Evolutionary conservation across 53 echinoderm and acorn worm genomes (phyloP).

Genomic region (Stichopus horrens): DNA sequence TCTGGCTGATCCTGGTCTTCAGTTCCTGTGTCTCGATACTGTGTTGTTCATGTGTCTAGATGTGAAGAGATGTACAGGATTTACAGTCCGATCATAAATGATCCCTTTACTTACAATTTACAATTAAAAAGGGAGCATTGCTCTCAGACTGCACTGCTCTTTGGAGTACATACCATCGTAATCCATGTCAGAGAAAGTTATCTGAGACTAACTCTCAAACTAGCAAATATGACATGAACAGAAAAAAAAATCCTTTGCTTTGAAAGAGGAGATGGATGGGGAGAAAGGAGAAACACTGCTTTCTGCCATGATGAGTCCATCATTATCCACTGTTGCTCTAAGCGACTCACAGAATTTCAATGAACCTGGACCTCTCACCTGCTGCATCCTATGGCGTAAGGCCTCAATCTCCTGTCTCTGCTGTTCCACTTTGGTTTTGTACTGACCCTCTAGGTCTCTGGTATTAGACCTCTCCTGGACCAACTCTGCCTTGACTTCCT

Average conservation of each 20-base stretch:
- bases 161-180: too few species aligned
- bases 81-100: too few species aligned
- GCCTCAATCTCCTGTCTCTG: constrained; percentile 82
- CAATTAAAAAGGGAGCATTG: too few species aligned
- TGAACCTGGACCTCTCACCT: constrained; percentile 56
- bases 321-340: background rate
- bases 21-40: constrained; percentile 69
- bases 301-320: background rate
- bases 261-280: too few species aligned
- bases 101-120: too few species aligned
- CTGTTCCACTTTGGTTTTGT: constrained; percentile 72
- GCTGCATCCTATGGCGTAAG: constrained; percentile 77
- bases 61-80: background rate
- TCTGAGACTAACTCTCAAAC: too few species aligned
- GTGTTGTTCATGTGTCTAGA: constrained; percentile 86
- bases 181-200: too few species aligned
- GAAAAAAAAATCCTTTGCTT: too few species aligned
- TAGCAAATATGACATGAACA: too few species aligned
- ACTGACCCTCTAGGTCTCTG: constrained; percentile 59
- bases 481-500: constrained; percentile 84
- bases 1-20: constrained; percentile 67
- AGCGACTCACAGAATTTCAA: background rate
- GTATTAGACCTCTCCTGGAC: constrained; percentile 75
- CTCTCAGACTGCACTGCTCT: too few species aligned
- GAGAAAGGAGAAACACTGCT: too few species aligned